Base-by-base conservation (phyloP, 2,888 invertebrate species). In the Pachydiplax longipennis region DNA sequence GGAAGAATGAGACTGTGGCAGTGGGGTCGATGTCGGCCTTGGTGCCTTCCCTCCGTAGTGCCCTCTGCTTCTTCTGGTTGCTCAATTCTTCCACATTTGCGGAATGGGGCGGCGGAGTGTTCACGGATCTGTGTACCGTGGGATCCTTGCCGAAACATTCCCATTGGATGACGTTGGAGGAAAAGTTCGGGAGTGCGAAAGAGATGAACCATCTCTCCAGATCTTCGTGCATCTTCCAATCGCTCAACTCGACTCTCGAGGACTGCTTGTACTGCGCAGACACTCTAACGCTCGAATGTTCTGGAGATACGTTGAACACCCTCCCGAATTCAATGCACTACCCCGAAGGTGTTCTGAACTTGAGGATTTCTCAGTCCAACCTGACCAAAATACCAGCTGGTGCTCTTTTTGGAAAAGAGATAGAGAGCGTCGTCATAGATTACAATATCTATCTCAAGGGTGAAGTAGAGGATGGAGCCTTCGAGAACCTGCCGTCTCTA, bases 391-490 rank as follows among this genome's bases (percentile, higher is more conserved):
- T 87, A 35, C 87, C 87, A 18, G 65, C 87, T 22, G 61, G 61
- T n/a, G 87, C 87, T 5, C 53, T 87, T 61, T 10, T 37, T n/a
- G 87, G 87, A 37, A 25, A 35, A n/a, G 22, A 37, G 13, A 12
- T 87, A 12, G 65, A 87, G 87, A 35, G n/a, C 61, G 61, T 87
- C 12, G 40, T 25, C 13, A 65, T 87, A 22, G n/a, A 61, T 37
- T 37, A 87, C 65, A 87, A 87, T 25, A 22, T n/a, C 61, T 37
- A 87, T 10, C 22, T 87, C 22, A n/a, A 61, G 2, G 87, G 87
- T 8, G 61, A 87, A 25, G 4, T 87, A n/a, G 87, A 87, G n/a
- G 87, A 87, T 37, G 48, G 37, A 22, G 87, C 87, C n/a, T 87
- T 87, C 37, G 48, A 65, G 18, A 61, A 61, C 48, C 58, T 87